phyloP scores from a whole-genome alignment of 2,113 vertebrate genomes.

The Zosterops borbonicus region DNA sequence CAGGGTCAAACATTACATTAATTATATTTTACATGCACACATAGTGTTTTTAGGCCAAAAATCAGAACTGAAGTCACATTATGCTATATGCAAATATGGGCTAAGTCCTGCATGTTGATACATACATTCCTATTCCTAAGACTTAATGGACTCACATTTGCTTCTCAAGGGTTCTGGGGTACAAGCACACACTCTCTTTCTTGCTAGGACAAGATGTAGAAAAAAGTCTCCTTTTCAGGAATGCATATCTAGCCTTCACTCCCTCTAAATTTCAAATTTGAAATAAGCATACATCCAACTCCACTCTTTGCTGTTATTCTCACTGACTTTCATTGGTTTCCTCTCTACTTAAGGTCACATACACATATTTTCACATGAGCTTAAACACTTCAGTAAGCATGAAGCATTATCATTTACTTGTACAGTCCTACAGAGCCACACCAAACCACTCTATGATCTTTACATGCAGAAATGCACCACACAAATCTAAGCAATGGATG shows the following conservation, averaged over 20 bases:
- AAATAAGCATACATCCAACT: not conserved
- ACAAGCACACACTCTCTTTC: not conserved
- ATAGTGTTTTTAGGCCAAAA: constrained; percentile 36
- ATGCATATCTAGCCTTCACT: not conserved
- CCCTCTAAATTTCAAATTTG: not conserved
- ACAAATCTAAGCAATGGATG: not conserved
- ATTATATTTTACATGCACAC: constrained; percentile 52
- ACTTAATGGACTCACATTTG: not conserved
- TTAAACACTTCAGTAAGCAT: not conserved
- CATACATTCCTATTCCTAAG: not conserved
- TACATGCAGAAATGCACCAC: not conserved
- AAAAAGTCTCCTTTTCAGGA: not conserved
- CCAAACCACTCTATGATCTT: not conserved
- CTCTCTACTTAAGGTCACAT: not conserved
- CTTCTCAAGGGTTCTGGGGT: not conserved
- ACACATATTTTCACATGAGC: not conserved
- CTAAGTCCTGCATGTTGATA: not conserved
- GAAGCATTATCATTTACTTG: not conserved
- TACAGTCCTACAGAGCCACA: not conserved
- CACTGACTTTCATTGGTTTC: not conserved
- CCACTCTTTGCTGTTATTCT: not conserved
- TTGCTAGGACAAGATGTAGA: not conserved
- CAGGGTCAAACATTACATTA: constrained; percentile 45
- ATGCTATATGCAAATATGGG: not conserved
- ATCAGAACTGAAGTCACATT: constrained; percentile 12